phyloP scores from a whole-genome alignment of 1,140 invertebrate species.

The Orchestia grillus region DNA sequence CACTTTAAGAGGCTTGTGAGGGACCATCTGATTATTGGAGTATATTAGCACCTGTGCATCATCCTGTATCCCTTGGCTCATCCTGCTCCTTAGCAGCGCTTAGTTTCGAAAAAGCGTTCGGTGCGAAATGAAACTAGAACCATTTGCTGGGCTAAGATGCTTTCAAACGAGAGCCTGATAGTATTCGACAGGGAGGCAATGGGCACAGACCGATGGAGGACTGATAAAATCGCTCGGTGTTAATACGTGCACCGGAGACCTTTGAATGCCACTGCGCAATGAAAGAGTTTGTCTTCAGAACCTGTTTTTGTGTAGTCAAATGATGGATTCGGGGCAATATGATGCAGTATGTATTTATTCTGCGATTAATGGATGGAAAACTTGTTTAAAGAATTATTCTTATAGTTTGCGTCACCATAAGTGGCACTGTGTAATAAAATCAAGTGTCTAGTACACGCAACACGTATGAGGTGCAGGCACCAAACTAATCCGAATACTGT shows the following conservation, averaged over 20 bases:
- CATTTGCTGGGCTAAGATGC: background rate
- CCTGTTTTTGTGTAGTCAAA: background rate
- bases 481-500: background rate
- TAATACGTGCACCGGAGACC: background rate
- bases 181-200: background rate
- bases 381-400: background rate
- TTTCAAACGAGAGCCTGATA: background rate
- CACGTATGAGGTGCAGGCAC: too few relatives aligned
- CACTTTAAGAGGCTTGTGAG: conserved; percentile 6
- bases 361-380: background rate
- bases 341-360: background rate
- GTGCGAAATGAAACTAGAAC: background rate
- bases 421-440: background rate
- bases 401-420: background rate
- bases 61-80: background rate
- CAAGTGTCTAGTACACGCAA: background rate
- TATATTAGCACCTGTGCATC: conserved; percentile 35
- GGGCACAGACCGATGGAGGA: background rate
- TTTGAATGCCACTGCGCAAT: background rate
- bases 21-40: conserved; percentile 1
- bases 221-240: background rate
- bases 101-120: background rate
- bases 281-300: background rate
- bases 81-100: background rate
- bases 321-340: background rate